These are phyloP conservation scores for Cygnus olor DNA, from an alignment of 2,797 vertebrate genomes.

Conservation along the genomic window DNA sequence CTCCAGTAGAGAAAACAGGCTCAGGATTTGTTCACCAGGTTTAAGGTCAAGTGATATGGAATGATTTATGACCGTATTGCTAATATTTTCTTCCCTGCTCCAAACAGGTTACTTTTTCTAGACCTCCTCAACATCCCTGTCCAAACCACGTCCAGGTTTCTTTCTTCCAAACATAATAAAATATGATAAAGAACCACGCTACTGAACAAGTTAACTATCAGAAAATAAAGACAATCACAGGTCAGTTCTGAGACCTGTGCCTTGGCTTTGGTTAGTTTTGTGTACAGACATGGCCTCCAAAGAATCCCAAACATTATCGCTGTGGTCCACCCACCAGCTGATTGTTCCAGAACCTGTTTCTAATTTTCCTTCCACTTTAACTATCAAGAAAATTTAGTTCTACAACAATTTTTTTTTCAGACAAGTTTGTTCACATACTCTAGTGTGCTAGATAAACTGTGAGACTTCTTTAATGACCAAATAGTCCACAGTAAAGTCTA, in stretches of 20 bases:
- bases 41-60: neutral
- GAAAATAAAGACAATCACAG: neutral
- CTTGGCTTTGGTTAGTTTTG: neutral
- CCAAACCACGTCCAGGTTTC: neutral
- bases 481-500: neutral
- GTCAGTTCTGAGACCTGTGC: neutral
- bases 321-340: neutral
- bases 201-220: neutral
- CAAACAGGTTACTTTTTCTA: neutral
- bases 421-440: neutral
- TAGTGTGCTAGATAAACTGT: neutral
- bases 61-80: neutral
- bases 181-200: fast-evolving
- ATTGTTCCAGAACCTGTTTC: neutral
- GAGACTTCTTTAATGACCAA: neutral
- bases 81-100: neutral
- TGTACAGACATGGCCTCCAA: neutral
- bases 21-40: neutral
- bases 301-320: neutral
- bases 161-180: neutral
- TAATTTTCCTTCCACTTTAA: neutral
- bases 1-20: neutral
- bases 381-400: neutral
- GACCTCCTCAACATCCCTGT: neutral
- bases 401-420: neutral